Percentiles rank a stretch among this genome's conserved stretches.
These are phyloP conservation scores for Spodoptera picta DNA, from an alignment of 2,888 invertebrate genomes.

Conservation along the genomic window DNA sequence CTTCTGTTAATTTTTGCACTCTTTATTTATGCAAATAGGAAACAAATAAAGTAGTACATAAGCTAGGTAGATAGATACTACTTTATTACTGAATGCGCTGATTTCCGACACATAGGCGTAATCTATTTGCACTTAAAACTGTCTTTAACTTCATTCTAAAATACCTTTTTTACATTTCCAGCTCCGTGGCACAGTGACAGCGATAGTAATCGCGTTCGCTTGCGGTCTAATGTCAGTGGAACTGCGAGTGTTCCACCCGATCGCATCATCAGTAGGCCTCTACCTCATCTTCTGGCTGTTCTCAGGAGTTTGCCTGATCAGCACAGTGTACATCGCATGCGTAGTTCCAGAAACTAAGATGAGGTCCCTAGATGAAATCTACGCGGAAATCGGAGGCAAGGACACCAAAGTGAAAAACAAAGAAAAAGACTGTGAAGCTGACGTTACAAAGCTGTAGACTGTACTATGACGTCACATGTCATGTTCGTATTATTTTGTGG, in stretches of 20 bases:
- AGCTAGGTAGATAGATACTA: too few relatives aligned
- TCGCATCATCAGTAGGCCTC: constrained; percentile 73
- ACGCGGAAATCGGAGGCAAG: constrained; percentile 77
- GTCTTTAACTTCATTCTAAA: neutral
- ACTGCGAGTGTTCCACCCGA: constrained; percentile 80
- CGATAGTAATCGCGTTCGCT: constrained; percentile 81
- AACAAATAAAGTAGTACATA: too few relatives aligned
- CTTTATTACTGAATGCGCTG: too few relatives aligned
- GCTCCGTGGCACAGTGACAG: constrained; percentile 83
- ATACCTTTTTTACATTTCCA: constrained; percentile 57
- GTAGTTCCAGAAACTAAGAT: constrained; percentile 81
- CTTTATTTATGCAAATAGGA: too few relatives aligned
- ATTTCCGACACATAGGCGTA: too few relatives aligned
- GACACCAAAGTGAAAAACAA: constrained; percentile 56
- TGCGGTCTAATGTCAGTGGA: constrained; percentile 79
- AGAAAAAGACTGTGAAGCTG: constrained; percentile 72
- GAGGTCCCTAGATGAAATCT: constrained; percentile 79
- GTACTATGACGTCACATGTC: constrained; percentile 16
- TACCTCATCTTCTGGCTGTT: constrained; percentile 80
- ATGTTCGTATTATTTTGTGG: constrained; percentile 33
- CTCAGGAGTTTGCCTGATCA: constrained; percentile 77
- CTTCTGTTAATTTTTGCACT: too few relatives aligned
- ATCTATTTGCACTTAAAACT: too few relatives aligned
- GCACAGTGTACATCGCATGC: constrained; percentile 76
- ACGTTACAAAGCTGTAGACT: constrained; percentile 76